Evolutionary conservation across 2,113 vertebrate genomes (phyloP).

Genomic region (Hypocryptadius cinnamomeus): DNA sequence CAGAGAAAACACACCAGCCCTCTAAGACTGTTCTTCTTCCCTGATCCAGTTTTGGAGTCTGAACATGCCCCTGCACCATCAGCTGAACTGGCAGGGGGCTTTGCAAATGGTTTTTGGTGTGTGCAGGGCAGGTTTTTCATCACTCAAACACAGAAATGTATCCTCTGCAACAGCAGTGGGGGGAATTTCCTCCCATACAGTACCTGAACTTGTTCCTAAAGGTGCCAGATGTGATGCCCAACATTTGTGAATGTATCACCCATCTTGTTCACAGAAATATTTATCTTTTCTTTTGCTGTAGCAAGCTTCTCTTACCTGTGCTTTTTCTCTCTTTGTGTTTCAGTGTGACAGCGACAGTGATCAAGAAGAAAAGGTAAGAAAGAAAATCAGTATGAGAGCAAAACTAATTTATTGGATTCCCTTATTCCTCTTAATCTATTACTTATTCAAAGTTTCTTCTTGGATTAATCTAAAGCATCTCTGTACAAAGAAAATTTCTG

Average conservation of each 20-base stretch:
- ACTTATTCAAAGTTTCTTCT: neutral
- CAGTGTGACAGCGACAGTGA: slow-evolving; percentile 95
- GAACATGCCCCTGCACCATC: neutral
- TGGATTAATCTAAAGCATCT: neutral
- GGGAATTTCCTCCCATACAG: fast-evolving
- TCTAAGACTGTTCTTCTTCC: neutral
- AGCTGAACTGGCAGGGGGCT: neutral
- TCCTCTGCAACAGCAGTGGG: neutral
- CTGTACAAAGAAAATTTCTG: neutral
- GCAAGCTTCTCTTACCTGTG: neutral
- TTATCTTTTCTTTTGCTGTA: neutral
- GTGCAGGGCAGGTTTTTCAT: neutral
- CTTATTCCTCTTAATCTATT: neutral
- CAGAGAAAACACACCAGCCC: neutral
- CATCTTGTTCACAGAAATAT: neutral
- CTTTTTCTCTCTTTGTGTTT: slow-evolving; percentile 48
- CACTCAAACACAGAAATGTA: neutral
- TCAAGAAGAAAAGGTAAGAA: slow-evolving; percentile 93
- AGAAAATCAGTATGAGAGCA: neutral
- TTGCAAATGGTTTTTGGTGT: neutral
- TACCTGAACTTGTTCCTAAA: neutral
- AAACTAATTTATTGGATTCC: neutral
- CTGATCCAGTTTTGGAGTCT: neutral
- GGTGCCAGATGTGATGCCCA: neutral
- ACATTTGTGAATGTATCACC: neutral